phyloP scores from a whole-genome alignment of 2,888 invertebrate species.

The Beris chalybata region DNA sequence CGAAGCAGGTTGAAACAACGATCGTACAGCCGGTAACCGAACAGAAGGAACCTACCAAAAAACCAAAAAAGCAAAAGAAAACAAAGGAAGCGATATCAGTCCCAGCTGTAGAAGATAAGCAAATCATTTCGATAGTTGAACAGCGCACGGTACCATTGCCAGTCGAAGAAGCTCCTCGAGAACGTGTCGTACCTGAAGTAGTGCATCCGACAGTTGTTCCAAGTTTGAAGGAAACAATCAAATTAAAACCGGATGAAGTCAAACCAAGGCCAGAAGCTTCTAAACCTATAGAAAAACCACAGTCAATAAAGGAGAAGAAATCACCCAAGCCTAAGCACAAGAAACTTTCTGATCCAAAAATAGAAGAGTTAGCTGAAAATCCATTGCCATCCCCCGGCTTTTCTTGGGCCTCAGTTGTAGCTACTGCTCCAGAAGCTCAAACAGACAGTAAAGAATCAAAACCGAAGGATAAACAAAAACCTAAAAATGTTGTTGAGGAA shows the following conservation, averaged over 20 bases:
- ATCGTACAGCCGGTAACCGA: no score
- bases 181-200: constrained; percentile 14
- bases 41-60: no score
- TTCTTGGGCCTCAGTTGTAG: neutral
- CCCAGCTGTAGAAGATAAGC: no score
- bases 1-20: no score
- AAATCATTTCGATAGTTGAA: no score
- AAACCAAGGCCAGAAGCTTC: neutral
- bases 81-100: no score
- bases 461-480: no score
- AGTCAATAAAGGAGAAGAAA: neutral
- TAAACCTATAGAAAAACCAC: neutral
- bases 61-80: no score
- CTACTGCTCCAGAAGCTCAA: constrained; percentile 16
- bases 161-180: no score
- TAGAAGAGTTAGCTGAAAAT: neutral
- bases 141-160: no score
- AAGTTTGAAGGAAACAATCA: neutral
- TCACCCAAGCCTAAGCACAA: neutral
- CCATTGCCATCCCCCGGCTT: neutral
- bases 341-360: neutral
- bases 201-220: neutral
- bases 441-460: constrained; percentile 16
- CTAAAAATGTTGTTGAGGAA: no score
- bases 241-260: neutral